Evolutionary conservation across 2,113 vertebrate genomes (phyloP), one percentile per base, ranked within the genome.

Genomic region (Xerus inauris): DNA sequence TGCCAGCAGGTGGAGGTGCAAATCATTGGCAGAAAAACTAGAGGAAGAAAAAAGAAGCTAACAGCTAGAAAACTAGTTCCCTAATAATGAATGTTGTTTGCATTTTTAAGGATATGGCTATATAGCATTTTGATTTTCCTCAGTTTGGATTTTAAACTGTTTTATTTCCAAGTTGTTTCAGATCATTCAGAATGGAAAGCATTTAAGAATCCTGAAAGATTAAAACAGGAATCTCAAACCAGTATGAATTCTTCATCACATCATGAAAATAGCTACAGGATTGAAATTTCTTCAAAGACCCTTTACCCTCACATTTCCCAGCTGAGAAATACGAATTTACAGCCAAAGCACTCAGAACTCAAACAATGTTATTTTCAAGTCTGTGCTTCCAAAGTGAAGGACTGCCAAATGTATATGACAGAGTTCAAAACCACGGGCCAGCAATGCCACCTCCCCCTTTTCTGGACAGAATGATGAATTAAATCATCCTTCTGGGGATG

Each of bases 1-100:
- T 4, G 88, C 95, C 97, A 96, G 93, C 72, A 97, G 94, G 89
- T 97, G 96, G 96, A 95, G 96, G 85, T 93, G 82, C 19, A 79
- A 94, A 51, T 90, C 82, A 92, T 38, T 95, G 35, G 35, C 51
- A 86, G 76, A 89, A 91, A 95, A 75, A 19, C 10, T 1, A 12
- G 28, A 83, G 45, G 14, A n/a, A 59, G 40, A 17, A 87, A 81
- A 76, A 51, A 35, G 42, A 83, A 59, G 49, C 38, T 65, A 96
- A 93, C 28, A 86, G 51, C 87, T 87, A 22, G 35, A 80, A 94
- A 88, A 7, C 30, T 5, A 38, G 75, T n/a, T 49, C 38, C 14
- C 28, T 20, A 84, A 75, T 40, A 84, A 72, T 5, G 54, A 91
- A 71, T 20, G 26, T 7, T 76, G 40, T 87, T 92, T 89, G 57